A percentile compares a stretch with the other conserved stretches of the same genome.
These are phyloP conservation scores for Stylophora pistillata DNA, from an alignment of 64 coral and sea anemone genomes.

Conservation along the genomic window DNA sequence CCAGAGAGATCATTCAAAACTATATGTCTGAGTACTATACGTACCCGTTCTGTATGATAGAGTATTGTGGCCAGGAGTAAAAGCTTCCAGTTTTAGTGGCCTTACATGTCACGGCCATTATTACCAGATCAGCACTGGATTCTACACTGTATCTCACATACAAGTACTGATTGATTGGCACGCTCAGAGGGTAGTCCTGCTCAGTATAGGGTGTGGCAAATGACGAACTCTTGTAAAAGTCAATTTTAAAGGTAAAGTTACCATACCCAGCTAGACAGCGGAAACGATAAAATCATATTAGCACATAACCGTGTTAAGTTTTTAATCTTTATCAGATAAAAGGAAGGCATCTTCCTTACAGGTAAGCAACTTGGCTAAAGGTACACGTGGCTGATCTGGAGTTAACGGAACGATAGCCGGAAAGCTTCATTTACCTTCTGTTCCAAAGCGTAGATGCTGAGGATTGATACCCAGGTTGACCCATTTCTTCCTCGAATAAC, in stretches of 20 bases:
- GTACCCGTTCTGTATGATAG: conserved; percentile 29
- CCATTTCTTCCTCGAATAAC: conserved; percentile 30
- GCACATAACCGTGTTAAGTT: background rate
- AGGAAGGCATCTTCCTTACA: background rate
- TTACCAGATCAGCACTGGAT: conserved; percentile 31
- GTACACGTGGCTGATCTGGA: background rate
- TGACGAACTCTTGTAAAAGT: conserved; percentile 17
- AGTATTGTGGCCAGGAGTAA: conserved; percentile 28
- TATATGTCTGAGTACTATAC: background rate
- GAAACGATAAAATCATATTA: background rate
- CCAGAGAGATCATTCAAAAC: background rate
- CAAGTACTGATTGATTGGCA: background rate
- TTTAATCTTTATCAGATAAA: background rate
- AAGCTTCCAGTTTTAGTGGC: conserved; percentile 4
- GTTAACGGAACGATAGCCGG: background rate
- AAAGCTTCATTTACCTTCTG: background rate
- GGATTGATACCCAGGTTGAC: background rate
- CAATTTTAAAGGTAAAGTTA: conserved; percentile 33
- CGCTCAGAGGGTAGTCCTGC: background rate
- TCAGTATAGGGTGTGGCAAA: background rate
- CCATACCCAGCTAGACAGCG: background rate
- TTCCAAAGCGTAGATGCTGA: background rate
- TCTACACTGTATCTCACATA: conserved; percentile 35
- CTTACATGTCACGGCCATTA: conserved; percentile 27
- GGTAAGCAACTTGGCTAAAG: background rate